Percentiles rank a stretch among this genome's conserved stretches.
These are phyloP conservation scores for Pteronotus mesoamericanus DNA, from an alignment of 2,797 vertebrate genomes.

Conservation along the genomic window DNA sequence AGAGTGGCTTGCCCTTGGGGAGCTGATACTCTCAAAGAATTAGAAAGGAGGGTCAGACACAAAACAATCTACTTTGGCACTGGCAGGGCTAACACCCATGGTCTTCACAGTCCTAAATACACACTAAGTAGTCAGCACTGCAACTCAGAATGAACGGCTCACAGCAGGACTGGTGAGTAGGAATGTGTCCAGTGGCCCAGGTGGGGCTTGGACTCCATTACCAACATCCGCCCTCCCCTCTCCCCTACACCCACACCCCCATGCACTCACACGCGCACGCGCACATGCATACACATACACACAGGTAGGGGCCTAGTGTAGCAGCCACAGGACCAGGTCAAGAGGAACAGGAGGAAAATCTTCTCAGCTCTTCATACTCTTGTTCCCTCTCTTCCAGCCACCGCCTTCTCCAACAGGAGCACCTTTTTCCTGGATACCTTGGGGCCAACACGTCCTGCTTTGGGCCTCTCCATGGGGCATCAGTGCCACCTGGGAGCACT, in stretches of 20 bases:
- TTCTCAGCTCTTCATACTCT: neutral
- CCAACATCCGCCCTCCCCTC: rapidly evolving
- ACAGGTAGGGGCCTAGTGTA: neutral
- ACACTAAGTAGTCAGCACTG: neutral
- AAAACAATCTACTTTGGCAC: neutral
- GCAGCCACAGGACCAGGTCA: neutral
- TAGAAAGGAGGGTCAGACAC: neutral
- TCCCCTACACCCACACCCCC: neutral
- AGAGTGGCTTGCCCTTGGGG: neutral
- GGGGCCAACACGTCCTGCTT: neutral
- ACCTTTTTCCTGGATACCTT: neutral
- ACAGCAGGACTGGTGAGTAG: neutral
- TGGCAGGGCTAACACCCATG: neutral
- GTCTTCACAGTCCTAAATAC: neutral
- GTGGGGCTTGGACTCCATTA: neutral
- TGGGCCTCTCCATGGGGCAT: neutral
- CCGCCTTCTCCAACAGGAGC: neutral
- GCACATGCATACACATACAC: neutral
- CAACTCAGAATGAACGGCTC: neutral
- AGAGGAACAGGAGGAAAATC: neutral
- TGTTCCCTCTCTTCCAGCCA: neutral
- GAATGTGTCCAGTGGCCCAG: neutral
- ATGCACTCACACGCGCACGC: neutral
- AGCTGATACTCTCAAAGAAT: neutral
- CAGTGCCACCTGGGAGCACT: constrained; percentile 34